phyloP scores from a whole-genome alignment of 2,113 vertebrate species.

The Thunnus thynnus region DNA sequence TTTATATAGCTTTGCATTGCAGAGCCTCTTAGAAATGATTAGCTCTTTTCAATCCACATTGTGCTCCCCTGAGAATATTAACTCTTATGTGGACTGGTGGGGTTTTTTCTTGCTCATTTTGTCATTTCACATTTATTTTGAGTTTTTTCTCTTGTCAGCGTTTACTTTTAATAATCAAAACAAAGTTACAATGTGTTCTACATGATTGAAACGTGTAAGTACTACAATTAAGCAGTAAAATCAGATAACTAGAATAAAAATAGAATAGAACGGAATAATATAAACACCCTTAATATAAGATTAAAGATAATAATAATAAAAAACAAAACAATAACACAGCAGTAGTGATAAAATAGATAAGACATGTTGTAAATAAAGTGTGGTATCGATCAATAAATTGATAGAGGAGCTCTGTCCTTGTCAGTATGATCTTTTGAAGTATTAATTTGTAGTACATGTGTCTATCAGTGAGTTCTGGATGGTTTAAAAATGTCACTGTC shows the following conservation, averaged over 20 bases:
- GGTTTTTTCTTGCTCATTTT: neutral
- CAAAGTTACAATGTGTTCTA: too few species aligned
- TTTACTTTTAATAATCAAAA: neutral
- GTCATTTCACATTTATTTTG: neutral
- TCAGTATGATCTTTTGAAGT: neutral
- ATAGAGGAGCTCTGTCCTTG: neutral
- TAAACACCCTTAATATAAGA: too few species aligned
- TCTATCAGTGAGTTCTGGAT: neutral
- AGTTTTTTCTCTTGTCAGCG: too few species aligned
- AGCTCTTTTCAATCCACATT: slow-evolving; percentile 65
- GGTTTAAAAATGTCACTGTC: neutral
- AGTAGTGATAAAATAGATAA: too few species aligned
- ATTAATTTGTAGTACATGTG: neutral
- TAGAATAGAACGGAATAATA: too few species aligned
- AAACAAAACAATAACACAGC: too few species aligned
- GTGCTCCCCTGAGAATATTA: slow-evolving; percentile 43
- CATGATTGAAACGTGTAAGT: too few species aligned
- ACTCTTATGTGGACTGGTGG: slow-evolving; percentile 32
- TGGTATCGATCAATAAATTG: too few species aligned
- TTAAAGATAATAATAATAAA: too few species aligned
- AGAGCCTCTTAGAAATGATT: slow-evolving; percentile 76
- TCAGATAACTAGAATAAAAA: too few species aligned
- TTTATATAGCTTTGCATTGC: slow-evolving; percentile 69
- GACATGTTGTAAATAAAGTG: too few species aligned
- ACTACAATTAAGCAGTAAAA: too few species aligned